Evolutionary conservation across 2,113 vertebrate genomes (phyloP).

Genomic region (Rhombomys opimus): DNA sequence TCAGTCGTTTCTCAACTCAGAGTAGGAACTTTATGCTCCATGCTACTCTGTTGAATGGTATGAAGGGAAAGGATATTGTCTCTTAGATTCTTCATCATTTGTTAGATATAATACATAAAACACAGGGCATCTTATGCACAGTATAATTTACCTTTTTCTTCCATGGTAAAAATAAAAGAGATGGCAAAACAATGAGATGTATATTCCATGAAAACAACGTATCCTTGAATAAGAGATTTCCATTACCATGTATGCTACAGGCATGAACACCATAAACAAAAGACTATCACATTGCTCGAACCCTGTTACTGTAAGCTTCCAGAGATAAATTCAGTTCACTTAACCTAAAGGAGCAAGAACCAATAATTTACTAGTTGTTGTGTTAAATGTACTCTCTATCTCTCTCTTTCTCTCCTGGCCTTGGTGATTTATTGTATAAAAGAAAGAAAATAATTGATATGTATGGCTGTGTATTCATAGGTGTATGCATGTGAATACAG

Average conservation of each 20-base stretch:
- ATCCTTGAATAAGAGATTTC: not conserved
- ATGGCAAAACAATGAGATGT: not conserved
- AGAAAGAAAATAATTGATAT: not conserved
- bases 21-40: not conserved
- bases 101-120: not conserved
- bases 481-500: not conserved
- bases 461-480: not conserved
- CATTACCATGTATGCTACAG: not conserved
- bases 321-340: not conserved
- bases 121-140: not conserved
- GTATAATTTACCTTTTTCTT: not conserved
- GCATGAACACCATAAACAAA: not conserved
- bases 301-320: not conserved
- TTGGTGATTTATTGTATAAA: not conserved
- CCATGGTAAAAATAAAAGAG: slow-evolving; percentile 19
- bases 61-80: not conserved
- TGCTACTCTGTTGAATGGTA: not conserved
- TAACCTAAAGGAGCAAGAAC: not conserved
- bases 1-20: not conserved
- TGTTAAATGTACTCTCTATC: not conserved
- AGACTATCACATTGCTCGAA: not conserved
- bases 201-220: not conserved
- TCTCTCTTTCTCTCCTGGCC: not conserved
- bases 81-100: not conserved
- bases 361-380: not conserved